phyloP scores from a whole-genome alignment of 2,888 invertebrate genomes.

The Dysmachus trigonus region DNA sequence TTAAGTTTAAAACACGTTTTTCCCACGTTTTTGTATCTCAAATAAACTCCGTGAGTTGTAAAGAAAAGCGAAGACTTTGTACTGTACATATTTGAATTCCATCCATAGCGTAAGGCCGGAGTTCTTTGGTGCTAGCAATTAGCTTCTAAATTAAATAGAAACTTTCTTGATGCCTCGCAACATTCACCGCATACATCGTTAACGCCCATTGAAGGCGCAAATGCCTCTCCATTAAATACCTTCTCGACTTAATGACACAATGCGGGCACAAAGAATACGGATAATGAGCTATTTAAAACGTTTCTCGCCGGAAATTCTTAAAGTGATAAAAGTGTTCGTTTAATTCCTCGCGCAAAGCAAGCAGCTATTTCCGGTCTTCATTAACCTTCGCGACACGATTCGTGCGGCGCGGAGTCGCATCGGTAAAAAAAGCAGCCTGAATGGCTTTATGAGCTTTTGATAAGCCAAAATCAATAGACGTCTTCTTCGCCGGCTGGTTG shows the following conservation, averaged over 20 bases:
- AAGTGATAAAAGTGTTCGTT: neutral
- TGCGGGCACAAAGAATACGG: neutral
- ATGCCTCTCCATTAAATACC: neutral
- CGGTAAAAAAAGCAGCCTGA: neutral
- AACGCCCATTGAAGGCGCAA: neutral
- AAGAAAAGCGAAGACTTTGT: neutral
- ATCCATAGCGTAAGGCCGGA: neutral
- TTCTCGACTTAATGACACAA: neutral
- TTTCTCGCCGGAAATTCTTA: neutral
- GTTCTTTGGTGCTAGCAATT: neutral
- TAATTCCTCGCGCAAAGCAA: neutral
- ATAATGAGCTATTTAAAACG: neutral
- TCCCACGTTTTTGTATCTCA: neutral
- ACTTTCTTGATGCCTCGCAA: neutral
- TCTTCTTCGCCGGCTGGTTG: neutral
- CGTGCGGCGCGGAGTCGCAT: no score
- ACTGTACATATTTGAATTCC: neutral
- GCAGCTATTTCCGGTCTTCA: constrained; percentile 9
- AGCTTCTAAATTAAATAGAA: neutral
- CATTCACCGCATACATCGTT: neutral
- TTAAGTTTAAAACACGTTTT: neutral
- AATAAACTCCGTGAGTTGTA: neutral
- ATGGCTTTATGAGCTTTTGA: neutral
- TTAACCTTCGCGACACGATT: neutral
- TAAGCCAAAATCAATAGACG: neutral